A percentile compares a stretch with the other conserved stretches of the same genome.
Conservation (phyloP, 2,797 vertebrate species). For the Melanotaenia pygmaea region DNA sequence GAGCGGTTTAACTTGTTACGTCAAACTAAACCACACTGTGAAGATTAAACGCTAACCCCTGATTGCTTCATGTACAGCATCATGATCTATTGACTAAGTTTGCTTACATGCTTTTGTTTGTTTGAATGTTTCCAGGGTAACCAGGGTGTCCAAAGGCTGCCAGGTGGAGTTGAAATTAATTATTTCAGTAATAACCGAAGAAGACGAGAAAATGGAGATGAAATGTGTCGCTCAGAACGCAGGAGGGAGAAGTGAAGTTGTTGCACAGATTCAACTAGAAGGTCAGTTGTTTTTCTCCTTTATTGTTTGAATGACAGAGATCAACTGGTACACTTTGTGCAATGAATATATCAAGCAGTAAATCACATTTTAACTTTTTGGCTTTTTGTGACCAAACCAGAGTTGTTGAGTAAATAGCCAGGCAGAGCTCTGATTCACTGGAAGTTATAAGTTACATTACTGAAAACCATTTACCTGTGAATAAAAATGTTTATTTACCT, state of each 20-base stretch:
- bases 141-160: conserved; percentile 77
- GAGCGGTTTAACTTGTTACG: neutral
- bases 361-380: too few relatives aligned
- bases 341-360: too few relatives aligned
- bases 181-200: conserved; percentile 80
- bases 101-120: neutral
- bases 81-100: neutral
- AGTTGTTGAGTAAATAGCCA: too few relatives aligned
- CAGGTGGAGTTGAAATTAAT: conserved; percentile 85
- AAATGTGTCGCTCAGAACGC: conserved; percentile 84
- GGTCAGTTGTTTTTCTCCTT: conserved; percentile 74
- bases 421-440: too few relatives aligned
- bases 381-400: too few relatives aligned
- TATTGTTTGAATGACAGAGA: neutral
- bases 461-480: too few relatives aligned
- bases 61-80: neutral
- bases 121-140: conserved; percentile 80
- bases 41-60: neutral
- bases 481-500: neutral
- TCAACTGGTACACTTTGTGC: neutral
- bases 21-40: neutral
- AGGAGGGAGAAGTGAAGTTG: conserved; percentile 73
- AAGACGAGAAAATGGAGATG: conserved; percentile 84
- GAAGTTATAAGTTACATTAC: neutral
- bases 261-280: conserved; percentile 80